Conservation (phyloP, 2,797 vertebrate genomes). For the Peromyscus attwateri region DNA sequence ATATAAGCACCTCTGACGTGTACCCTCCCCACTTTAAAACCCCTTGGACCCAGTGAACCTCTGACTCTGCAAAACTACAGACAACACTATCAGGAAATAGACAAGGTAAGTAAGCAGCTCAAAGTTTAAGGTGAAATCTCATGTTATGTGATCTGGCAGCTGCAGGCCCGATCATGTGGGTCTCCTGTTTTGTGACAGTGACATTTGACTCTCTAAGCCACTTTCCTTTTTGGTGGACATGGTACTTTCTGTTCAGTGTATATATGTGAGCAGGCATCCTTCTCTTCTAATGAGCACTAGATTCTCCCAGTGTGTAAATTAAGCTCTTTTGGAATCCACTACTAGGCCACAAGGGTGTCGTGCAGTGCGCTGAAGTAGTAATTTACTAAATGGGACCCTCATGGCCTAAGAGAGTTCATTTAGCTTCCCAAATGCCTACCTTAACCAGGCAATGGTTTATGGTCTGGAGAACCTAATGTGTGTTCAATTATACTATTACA, state of each 20-base stretch:
- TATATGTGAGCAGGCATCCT: slow-evolving; percentile 13
- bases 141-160: not conserved
- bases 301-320: slow-evolving; percentile 77
- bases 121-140: not conserved
- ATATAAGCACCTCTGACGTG: not conserved
- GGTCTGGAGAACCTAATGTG: slow-evolving; percentile 68
- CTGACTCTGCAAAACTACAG: not conserved
- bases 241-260: not conserved
- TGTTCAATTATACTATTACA: slow-evolving; percentile 66
- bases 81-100: not conserved
- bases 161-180: not conserved
- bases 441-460: slow-evolving; percentile 80
- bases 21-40: not conserved
- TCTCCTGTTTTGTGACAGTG: not conserved
- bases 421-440: slow-evolving; percentile 76
- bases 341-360: slow-evolving; percentile 68
- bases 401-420: slow-evolving; percentile 73
- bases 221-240: not conserved
- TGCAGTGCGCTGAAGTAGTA: slow-evolving; percentile 75
- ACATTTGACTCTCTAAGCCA: not conserved
- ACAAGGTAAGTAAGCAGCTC: slow-evolving; percentile 13
- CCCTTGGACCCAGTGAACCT: not conserved
- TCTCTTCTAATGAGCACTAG: slow-evolving; percentile 69
- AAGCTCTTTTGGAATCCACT: slow-evolving; percentile 76
- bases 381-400: slow-evolving; percentile 80